phyloP scores from a whole-genome alignment of 2,113 vertebrate species.

The Protobothrops flavoviridis region DNA sequence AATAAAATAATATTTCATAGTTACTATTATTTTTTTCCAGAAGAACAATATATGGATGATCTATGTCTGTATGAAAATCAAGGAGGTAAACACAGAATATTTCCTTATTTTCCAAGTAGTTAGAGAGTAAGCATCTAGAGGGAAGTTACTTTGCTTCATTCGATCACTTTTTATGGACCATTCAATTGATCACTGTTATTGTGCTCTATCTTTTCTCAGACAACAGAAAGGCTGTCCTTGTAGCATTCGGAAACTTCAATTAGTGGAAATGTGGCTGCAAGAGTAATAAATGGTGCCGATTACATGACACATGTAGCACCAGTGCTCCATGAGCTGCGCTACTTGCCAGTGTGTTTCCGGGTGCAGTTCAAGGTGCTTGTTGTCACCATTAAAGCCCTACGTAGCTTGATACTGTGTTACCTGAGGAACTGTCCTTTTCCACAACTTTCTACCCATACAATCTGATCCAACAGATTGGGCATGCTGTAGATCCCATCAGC shows the following conservation, averaged over 20 bases:
- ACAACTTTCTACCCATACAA: background rate
- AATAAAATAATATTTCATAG: background rate
- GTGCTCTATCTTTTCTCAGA: background rate
- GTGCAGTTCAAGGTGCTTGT: background rate
- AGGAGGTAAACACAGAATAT: background rate
- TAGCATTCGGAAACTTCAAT: background rate
- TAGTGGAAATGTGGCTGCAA: background rate
- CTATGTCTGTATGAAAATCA: constrained; percentile 10
- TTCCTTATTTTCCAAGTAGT: background rate
- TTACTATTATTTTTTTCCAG: background rate
- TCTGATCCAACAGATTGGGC: background rate
- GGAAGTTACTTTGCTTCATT: background rate
- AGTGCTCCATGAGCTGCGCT: background rate
- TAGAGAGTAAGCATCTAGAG: background rate
- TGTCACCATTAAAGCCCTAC: background rate
- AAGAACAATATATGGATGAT: background rate
- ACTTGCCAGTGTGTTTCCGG: background rate
- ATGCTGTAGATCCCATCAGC: background rate
- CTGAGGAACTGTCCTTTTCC: background rate
- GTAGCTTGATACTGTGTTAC: background rate
- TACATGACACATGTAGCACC: background rate
- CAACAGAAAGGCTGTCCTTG: background rate
- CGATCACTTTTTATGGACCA: background rate
- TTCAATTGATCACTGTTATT: background rate
- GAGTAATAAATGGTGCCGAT: background rate